Percentiles rank a stretch among this genome's conserved stretches.
phyloP scores from a whole-genome alignment of 2,113 vertebrate genomes.

The Callionymus lyra region DNA sequence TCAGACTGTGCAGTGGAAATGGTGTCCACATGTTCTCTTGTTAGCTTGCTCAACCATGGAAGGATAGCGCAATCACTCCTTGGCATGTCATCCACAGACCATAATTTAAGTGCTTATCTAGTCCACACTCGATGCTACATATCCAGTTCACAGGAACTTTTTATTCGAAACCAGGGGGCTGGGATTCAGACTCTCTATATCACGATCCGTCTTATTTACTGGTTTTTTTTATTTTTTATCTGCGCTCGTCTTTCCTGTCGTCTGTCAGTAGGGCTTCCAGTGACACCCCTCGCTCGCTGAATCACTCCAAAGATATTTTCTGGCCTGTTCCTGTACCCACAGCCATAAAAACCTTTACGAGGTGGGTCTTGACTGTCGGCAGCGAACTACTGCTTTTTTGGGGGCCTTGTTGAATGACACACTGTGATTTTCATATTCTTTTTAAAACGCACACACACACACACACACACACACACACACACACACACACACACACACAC shows the following conservation, averaged over 20 bases:
- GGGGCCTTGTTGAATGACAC: conserved; percentile 6
- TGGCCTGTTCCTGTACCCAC: conserved; percentile 22
- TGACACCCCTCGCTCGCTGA: conserved; percentile 13
- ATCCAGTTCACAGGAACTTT: conserved; percentile 20
- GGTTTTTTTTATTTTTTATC: too few species aligned
- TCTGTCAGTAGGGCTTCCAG: conserved; percentile 1
- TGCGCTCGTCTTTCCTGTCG: neutral
- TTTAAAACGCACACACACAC: conserved; percentile 2
- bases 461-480: neutral
- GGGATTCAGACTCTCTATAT: too few species aligned
- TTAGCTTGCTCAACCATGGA: too few species aligned
- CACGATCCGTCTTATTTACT: too few species aligned
- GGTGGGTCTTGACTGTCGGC: conserved; percentile 36
- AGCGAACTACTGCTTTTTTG: conserved; percentile 27
- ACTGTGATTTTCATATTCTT: too few species aligned
- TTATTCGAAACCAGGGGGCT: too few species aligned
- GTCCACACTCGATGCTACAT: conserved; percentile 14
- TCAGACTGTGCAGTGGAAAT: too few species aligned
- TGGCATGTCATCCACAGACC: too few species aligned
- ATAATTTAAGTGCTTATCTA: too few species aligned
- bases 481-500: conserved; percentile 3
- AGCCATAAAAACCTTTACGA: conserved; percentile 31
- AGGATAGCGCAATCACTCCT: too few species aligned
- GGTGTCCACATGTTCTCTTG: too few species aligned
- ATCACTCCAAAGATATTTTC: conserved; percentile 24